Evolutionary conservation across 1,140 invertebrate genomes (phyloP), one percentile per base, ranked within the genome.

Genomic region (Theocolax elegans): DNA sequence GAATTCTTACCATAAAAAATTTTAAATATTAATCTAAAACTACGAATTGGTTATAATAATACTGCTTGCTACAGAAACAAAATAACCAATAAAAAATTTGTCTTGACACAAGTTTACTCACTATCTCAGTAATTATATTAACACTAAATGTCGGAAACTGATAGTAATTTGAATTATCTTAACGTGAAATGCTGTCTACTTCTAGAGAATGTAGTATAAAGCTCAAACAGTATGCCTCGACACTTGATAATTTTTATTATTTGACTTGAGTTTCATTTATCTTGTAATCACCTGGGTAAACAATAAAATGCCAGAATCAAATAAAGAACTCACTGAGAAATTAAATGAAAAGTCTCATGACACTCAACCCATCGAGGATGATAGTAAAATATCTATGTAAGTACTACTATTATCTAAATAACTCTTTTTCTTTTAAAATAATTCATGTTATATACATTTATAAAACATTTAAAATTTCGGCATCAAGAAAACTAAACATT

Each of bases 91-190:
- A n/a, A n/a, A n/a, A n/a, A n/a, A n/a, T n/a, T n/a, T n/a, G n/a
- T n/a, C n/a, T n/a, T n/a, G n/a, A n/a, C n/a, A n/a, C n/a, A n/a
- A n/a, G n/a, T n/a, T n/a, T n/a, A n/a, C n/a, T n/a, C n/a, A n/a
- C n/a, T n/a, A n/a, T n/a, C n/a, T n/a, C n/a, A n/a, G 15, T 13
- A 58, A 58, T 58, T 27, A 4, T 23, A 9, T 13, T 17, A 17
- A 17, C 21, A 10, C 15, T 15, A 48, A 58, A 44, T 21, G 19
- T 17, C 38, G n/a, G 19, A 17, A 59, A 13, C 9, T 15, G 64
- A 46, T 46, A 49, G 15, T 15, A 56, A 29, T 44, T 66, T 21
- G n/a, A 42, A 65, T 54, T 53, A 65, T 27, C 51, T 31, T 6
- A 9, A 4, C 17, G 60, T 51, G 21, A 49, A 59, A 2, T 56